Percentiles rank a stretch among this genome's conserved stretches.
Conservation (phyloP, 2,797 vertebrate genomes). For the Sciurus carolinensis region DNA sequence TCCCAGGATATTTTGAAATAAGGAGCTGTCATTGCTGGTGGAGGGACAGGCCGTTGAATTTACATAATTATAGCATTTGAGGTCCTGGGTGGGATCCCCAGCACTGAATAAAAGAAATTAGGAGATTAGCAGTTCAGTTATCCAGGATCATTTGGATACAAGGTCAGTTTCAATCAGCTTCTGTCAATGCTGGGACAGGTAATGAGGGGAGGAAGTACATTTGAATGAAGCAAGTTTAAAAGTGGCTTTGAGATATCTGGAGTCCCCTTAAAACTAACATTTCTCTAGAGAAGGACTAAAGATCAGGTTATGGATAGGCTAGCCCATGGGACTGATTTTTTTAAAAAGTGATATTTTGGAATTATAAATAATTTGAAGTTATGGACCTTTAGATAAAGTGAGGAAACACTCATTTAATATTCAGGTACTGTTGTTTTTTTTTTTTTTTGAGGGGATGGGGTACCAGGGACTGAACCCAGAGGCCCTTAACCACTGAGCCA, state of each 20-base stretch:
- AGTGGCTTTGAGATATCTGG: background rate
- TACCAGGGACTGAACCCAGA: background rate
- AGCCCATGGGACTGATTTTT: background rate
- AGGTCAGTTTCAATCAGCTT: background rate
- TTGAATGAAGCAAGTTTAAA: background rate
- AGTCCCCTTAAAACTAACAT: background rate
- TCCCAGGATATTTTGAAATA: conserved; percentile 57
- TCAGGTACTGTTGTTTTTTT: background rate
- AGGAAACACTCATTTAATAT: background rate
- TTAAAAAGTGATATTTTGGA: background rate
- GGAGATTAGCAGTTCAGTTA: background rate
- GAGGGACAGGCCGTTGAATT: background rate
- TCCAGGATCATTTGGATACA: background rate
- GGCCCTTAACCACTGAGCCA: too few species aligned
- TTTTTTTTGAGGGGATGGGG: background rate
- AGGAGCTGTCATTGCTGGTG: background rate
- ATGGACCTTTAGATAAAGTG: background rate
- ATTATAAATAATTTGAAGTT: background rate
- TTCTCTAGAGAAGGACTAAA: conserved; percentile 50
- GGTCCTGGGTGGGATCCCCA: background rate
- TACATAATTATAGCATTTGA: background rate
- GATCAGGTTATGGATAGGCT: background rate
- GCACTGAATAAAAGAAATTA: background rate
- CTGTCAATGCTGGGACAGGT: background rate
- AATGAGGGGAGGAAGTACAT: background rate